Base-by-base conservation (phyloP, 2,797 vertebrate genomes). In the Acrocephalus scirpaceus region DNA sequence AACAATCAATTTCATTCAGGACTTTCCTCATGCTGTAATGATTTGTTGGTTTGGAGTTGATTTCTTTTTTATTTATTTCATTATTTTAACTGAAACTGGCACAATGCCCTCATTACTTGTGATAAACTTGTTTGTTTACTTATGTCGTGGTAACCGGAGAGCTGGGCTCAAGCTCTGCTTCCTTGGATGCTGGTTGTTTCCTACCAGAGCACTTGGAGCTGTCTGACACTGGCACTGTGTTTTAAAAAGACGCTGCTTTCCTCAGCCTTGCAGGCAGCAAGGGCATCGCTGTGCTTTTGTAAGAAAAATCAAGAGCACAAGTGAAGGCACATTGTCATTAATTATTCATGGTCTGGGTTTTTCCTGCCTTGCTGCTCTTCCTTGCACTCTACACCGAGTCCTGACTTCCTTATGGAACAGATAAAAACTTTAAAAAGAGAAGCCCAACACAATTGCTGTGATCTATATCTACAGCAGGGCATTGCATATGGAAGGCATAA, bases 101-200 rank as follows among this genome's bases (percentile, higher is more conserved):
- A 76, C 20, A 23, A 56, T 50, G 86, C 91, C 88, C 85, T 83
- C 53, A n/a, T 90, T 19, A 3, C 85, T 84, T 58, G 76, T 79
- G 92, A 95, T 88, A 90, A 94, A 84, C 82, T 86, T 86, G 65
- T 96, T 95, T 95, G 87, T 95, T 96, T 93, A 88, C 71, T 85
- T 77, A 72, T 6, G 48, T 73, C 0, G 30, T 54, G 65, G 92
- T 82, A 92, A 93, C 62, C 0, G 0, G 60, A 62, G 89, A 77
- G 71, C 85, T 58, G 77, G 85, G n/a, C 56, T 56, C 10, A 2
- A 57, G 69, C 80, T 88, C 67, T 57, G 73, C 84, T 92, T 85
- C 77, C 79, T 86, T 19, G 6, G 53, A 54, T 56, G 67, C 64
- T 78, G 60, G 18, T 79, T 1, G 9, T 44, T 87, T 73, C 88